Conservation (phyloP, 2,888 invertebrate genomes). For the Escarpia spicata region DNA sequence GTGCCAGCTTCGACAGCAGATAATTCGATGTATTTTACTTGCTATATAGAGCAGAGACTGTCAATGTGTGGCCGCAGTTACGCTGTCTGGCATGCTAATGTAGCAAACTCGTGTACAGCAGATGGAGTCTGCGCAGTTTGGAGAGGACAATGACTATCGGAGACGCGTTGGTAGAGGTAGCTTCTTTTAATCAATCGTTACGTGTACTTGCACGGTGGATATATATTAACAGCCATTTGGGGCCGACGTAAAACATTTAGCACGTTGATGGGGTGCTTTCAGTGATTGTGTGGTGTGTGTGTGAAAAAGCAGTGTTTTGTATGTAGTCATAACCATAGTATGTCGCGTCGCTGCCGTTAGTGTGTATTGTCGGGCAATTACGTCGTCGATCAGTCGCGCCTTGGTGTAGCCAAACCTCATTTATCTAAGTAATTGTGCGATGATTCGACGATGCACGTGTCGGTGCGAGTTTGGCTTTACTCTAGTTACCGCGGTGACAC, state of each 20-base stretch:
- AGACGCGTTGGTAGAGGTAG: not conserved
- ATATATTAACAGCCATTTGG: not conserved
- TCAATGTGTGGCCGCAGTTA: not conserved
- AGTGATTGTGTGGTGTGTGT: not conserved
- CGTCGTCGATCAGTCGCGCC: not conserved
- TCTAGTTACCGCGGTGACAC: not conserved
- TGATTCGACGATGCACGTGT: not conserved
- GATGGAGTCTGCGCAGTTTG: not conserved
- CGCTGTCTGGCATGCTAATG: not conserved
- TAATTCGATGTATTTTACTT: conserved; percentile 10
- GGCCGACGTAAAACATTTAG: not conserved
- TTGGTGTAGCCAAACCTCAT: not conserved
- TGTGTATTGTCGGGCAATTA: not conserved
- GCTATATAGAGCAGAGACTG: not conserved
- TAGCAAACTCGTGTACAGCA: not conserved
- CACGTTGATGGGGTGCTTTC: conserved; percentile 12
- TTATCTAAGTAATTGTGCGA: not conserved
- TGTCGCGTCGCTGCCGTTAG: not conserved
- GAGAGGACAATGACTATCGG: not conserved
- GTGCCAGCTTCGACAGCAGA: not conserved
- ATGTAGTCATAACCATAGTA: not conserved
- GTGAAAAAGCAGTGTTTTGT: not conserved
- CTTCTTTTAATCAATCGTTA: not conserved
- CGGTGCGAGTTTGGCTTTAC: not conserved
- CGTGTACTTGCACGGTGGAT: not conserved